Evolutionary conservation across 2,113 vertebrate genomes (phyloP).

Genomic region (Calcarius ornatus): DNA sequence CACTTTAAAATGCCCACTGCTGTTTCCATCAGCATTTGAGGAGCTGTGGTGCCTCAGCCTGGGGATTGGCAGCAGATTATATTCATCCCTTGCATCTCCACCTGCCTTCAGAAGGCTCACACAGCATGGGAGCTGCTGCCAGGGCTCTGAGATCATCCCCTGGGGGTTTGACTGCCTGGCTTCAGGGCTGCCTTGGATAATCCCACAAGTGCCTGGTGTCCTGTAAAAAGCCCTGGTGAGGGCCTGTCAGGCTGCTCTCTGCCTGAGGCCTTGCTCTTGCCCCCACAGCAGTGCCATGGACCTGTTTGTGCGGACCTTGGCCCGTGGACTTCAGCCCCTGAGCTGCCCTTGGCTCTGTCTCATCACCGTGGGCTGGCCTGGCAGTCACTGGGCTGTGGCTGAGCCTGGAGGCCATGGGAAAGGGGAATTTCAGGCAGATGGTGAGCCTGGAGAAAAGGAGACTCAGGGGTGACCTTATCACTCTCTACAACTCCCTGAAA

Average conservation of each 20-base stretch:
- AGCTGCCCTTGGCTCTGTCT: not conserved
- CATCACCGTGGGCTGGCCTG: fast-evolving
- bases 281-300: not conserved
- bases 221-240: not conserved
- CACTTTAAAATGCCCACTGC: not conserved
- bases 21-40: not conserved
- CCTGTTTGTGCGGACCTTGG: not conserved
- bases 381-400: not conserved
- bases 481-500: not conserved
- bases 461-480: not conserved
- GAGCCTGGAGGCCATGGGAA: not conserved
- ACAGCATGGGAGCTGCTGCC: not conserved
- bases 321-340: not conserved
- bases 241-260: not conserved
- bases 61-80: not conserved
- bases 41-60: not conserved
- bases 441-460: not conserved
- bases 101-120: not conserved
- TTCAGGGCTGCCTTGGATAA: not conserved
- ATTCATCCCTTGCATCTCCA: not conserved
- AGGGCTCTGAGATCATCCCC: not conserved
- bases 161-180: not conserved
- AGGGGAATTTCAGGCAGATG: not conserved
- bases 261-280: not conserved
- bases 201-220: not conserved